phyloP scores from a whole-genome alignment of 2,888 invertebrate genomes.

The Xiphydria camelus region DNA sequence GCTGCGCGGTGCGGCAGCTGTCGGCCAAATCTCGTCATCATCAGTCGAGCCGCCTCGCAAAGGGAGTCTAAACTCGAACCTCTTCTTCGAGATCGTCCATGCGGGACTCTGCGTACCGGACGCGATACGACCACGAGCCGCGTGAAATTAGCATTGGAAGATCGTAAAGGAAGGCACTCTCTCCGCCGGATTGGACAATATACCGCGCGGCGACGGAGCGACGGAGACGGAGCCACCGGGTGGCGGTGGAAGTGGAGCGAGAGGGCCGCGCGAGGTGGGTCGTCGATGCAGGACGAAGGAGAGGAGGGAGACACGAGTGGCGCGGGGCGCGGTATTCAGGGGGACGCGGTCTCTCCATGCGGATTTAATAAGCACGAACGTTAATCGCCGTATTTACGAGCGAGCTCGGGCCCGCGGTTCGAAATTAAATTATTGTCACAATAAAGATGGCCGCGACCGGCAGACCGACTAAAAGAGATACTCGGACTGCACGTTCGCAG shows the following conservation, averaged over 20 bases:
- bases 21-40: slow-evolving; percentile 59
- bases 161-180: slow-evolving; percentile 49
- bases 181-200: slow-evolving; percentile 33
- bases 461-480: too few species aligned
- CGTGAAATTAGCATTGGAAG: slow-evolving; percentile 57
- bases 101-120: too few species aligned
- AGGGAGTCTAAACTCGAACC: too few species aligned
- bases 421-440: slow-evolving; percentile 54
- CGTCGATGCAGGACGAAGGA: too few species aligned
- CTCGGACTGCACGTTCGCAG: too few species aligned
- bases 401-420: slow-evolving; percentile 29
- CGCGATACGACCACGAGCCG: slow-evolving; percentile 46
- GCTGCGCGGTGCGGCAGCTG: slow-evolving; percentile 51
- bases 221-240: neutral
- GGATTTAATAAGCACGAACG: slow-evolving; percentile 52
- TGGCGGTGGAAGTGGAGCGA: slow-evolving; percentile 1
- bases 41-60: slow-evolving; percentile 58
- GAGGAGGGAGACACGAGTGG: slow-evolving; percentile 13
- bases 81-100: too few species aligned
- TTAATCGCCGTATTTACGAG: slow-evolving; percentile 55
- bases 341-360: slow-evolving; percentile 15
- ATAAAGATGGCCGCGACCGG: slow-evolving; percentile 42
- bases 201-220: slow-evolving; percentile 19
- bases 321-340: slow-evolving; percentile 1
- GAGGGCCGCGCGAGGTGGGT: slow-evolving; percentile 13